Conservation (phyloP, 2,113 vertebrate species). For the Callospermophilus lateralis region DNA sequence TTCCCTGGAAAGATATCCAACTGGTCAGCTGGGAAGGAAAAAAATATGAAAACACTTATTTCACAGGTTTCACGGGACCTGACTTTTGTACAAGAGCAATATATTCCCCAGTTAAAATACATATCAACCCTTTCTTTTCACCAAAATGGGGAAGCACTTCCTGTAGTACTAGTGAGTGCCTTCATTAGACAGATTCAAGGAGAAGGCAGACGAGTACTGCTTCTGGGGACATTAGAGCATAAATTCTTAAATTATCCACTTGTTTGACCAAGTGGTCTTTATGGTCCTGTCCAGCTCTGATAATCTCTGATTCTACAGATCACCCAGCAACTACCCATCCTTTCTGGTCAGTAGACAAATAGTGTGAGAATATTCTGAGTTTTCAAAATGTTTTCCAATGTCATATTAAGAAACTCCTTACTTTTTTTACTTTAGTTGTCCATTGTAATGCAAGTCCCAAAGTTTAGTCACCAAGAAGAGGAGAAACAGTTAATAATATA, state of each 20-base stretch:
- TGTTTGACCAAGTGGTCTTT: background rate
- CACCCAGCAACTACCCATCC: background rate
- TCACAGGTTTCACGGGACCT: background rate
- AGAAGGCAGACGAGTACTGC: background rate
- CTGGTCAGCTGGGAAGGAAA: background rate
- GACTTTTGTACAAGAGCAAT: slow-evolving; percentile 8
- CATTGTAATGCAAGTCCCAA: slow-evolving; percentile 19
- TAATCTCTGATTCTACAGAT: background rate
- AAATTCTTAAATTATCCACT: background rate
- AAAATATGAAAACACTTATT: slow-evolving; percentile 18
- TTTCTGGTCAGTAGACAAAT: background rate
- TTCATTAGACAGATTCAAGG: background rate
- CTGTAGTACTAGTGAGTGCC: background rate
- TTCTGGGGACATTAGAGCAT: background rate
- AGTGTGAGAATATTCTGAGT: background rate
- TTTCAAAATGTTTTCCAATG: slow-evolving; percentile 40
- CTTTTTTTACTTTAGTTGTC: background rate
- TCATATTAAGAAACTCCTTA: background rate
- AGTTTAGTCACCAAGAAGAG: background rate
- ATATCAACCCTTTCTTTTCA: background rate
- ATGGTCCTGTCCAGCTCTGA: background rate
- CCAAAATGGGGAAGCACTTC: background rate
- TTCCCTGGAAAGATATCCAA: slow-evolving; percentile 63
- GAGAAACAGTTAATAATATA: background rate
- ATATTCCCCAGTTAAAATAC: background rate